Conservation (phyloP, 2,113 vertebrate species). For the Heptranchias perlo region DNA sequence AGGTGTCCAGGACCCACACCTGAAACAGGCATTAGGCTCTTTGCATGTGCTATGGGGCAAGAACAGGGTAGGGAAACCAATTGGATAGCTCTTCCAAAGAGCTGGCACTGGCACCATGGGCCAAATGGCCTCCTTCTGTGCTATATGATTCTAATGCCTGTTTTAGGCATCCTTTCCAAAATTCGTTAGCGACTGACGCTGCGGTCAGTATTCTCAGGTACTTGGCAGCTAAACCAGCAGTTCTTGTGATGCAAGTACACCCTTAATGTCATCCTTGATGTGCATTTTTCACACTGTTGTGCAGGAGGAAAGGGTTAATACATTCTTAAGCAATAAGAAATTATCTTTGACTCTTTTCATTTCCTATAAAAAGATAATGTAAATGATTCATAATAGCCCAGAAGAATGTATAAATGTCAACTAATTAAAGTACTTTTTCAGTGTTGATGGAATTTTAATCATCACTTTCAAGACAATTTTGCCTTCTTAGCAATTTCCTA, state of each 20-base stretch:
- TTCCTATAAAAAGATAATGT: not conserved
- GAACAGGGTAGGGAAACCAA: not conserved
- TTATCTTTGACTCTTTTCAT: not conserved
- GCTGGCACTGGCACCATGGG: too few species aligned
- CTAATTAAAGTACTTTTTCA: not conserved
- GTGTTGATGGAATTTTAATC: not conserved
- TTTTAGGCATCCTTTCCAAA: not conserved
- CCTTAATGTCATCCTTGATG: not conserved
- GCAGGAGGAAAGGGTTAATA: not conserved
- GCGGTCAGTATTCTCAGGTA: not conserved
- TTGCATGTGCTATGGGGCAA: not conserved
- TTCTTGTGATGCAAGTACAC: not conserved
- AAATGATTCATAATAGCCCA: constrained; percentile 10
- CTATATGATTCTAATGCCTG: not conserved
- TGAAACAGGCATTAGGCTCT: not conserved
- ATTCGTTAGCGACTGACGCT: not conserved
- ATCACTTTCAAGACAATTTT: constrained; percentile 23
- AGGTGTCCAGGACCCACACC: not conserved
- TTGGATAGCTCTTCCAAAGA: not conserved
- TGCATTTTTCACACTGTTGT: not conserved
- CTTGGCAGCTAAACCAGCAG: not conserved
- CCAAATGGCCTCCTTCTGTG: not conserved
- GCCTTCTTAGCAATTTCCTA: constrained; percentile 12
- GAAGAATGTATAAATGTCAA: constrained; percentile 5
- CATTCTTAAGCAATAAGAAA: not conserved